Evolutionary conservation across 2,797 vertebrate species (phyloP).

Genomic region (Xenentodon cancila): DNA sequence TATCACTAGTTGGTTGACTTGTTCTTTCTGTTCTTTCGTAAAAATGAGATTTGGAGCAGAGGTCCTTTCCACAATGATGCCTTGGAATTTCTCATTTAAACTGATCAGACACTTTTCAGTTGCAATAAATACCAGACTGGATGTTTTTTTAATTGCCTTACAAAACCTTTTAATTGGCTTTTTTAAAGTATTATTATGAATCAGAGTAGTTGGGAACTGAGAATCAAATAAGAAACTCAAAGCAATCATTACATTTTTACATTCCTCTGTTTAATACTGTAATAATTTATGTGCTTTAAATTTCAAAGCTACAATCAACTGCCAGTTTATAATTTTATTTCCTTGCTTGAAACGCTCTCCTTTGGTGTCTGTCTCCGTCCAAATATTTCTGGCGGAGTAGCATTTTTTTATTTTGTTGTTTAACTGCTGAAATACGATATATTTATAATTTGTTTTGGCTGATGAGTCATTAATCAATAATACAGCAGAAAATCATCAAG

Average conservation of each 20-base stretch:
- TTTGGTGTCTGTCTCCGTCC: conserved; percentile 1
- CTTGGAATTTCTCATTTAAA: conserved; percentile 25
- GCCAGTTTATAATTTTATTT: conserved; percentile 12
- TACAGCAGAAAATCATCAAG: conserved; percentile 44
- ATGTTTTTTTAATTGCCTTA: conserved; percentile 29
- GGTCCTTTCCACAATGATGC: conserved; percentile 8
- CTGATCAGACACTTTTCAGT: conserved; percentile 4
- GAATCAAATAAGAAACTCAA: conserved; percentile 40
- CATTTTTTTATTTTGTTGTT: conserved; percentile 32
- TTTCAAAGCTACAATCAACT: conserved; percentile 18
- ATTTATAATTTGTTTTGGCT: conserved; percentile 28
- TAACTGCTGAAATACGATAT: conserved; percentile 46
- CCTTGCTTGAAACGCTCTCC: neutral
- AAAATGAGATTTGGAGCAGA: no score
- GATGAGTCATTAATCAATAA: conserved; percentile 61
- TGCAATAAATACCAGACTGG: conserved; percentile 8
- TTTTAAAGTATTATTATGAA: conserved; percentile 26
- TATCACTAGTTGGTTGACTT: neutral
- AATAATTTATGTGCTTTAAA: conserved; percentile 20
- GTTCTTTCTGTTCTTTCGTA: no score
- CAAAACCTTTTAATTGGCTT: conserved; percentile 33
- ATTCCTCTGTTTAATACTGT: conserved; percentile 25
- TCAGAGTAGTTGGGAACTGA: conserved; percentile 11
- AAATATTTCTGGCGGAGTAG: neutral
- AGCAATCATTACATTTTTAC: conserved; percentile 25